A percentile compares a stretch with the other conserved stretches of the same genome.
Conservation (phyloP, 2,888 invertebrate species). For the Limnephilus auricula region DNA sequence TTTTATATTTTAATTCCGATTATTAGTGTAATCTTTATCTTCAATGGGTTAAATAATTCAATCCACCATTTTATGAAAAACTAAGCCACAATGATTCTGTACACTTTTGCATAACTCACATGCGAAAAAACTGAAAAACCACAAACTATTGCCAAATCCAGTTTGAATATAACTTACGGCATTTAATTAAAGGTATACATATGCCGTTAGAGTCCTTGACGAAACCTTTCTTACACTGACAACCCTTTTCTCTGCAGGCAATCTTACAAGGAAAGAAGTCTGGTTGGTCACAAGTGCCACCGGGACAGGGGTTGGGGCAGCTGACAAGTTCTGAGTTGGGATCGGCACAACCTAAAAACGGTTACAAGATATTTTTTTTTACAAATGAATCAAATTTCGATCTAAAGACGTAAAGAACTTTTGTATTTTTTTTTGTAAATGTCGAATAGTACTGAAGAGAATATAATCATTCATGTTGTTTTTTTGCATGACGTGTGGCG, state of each 20-base stretch:
- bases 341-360: neutral
- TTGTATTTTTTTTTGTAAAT: no score
- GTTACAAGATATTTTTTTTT: neutral
- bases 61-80: no score
- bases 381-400: no score
- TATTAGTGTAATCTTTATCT: no score
- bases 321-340: neutral
- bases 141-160: neutral
- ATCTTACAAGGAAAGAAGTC: neutral
- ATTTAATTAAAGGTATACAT: neutral
- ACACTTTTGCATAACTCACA: no score
- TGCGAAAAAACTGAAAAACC: neutral
- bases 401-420: no score
- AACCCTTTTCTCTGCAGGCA: neutral
- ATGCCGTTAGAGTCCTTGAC: neutral
- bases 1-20: no score
- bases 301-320: slow-evolving; percentile 3
- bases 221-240: slow-evolving; percentile 16
- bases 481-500: no score
- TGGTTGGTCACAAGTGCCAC: neutral
- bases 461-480: no score
- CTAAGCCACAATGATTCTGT: no score
- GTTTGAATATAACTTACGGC: neutral
- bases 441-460: no score
- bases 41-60: no score